Percentiles rank a stretch among this genome's conserved stretches.
Conservation (phyloP, 1,140 invertebrate genomes). For the Calliopsis andreniformis region DNA sequence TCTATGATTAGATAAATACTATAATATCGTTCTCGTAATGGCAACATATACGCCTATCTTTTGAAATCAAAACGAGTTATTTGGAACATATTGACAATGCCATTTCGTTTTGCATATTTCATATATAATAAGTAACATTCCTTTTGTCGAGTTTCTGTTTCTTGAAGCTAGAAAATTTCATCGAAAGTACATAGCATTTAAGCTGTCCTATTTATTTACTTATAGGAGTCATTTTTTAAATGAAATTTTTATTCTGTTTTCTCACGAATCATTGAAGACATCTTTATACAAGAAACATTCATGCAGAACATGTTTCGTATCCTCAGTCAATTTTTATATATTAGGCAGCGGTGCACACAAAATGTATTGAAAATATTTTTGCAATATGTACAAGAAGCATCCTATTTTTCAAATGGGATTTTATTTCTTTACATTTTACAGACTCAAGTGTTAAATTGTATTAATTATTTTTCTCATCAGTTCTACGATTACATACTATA, state of each 20-base stretch:
- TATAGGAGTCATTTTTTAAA: conserved; percentile 13
- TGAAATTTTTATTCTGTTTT: not conserved
- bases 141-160: not conserved
- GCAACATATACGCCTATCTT: not conserved
- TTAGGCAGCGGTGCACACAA: not conserved
- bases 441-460: not conserved
- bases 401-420: not conserved
- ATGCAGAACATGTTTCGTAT: not conserved
- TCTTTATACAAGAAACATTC: not conserved
- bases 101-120: not conserved
- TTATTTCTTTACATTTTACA: conserved; percentile 7
- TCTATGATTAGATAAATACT: not conserved
- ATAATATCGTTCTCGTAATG: not conserved
- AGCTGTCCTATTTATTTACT: conserved; percentile 27
- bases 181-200: conserved; percentile 30
- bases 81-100: not conserved
- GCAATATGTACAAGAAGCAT: not conserved
- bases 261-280: not conserved
- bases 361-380: conserved; percentile 6
- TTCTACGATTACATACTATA: not conserved
- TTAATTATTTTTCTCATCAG: not conserved
- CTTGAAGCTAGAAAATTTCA: not conserved
- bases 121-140: conserved; percentile 30
- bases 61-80: not conserved
- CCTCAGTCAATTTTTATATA: not conserved